A percentile compares a stretch with the other conserved stretches of the same genome.
Evolutionary conservation across 2,797 vertebrate species (phyloP).

Genomic region (Argya squamiceps): DNA sequence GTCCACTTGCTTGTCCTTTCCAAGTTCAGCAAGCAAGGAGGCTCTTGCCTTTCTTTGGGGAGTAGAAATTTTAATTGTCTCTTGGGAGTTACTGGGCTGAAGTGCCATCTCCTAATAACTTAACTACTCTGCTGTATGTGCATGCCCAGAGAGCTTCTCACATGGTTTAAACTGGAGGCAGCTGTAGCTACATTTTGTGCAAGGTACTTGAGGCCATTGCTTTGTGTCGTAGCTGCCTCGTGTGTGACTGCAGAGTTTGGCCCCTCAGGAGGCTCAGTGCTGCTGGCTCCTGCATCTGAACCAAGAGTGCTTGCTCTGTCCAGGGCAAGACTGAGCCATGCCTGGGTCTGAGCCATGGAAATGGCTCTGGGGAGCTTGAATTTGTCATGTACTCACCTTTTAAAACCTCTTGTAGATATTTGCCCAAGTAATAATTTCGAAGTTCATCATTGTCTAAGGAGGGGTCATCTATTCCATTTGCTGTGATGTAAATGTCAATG

Average conservation of each 20-base stretch:
- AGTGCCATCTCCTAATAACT: neutral
- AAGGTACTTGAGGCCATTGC: neutral
- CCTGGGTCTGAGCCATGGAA: neutral
- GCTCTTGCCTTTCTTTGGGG: neutral
- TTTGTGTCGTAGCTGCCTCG: neutral
- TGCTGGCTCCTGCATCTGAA: neutral
- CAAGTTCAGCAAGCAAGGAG: neutral
- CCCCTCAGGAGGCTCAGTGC: neutral
- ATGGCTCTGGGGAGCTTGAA: neutral
- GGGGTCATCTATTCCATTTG: conserved; percentile 89
- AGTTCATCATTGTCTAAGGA: conserved; percentile 82
- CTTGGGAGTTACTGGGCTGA: neutral
- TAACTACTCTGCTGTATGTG: neutral
- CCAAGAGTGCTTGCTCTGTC: neutral
- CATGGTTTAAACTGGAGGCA: neutral
- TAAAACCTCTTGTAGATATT: conserved; percentile 88
- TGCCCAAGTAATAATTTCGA: conserved; percentile 85
- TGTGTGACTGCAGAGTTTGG: neutral
- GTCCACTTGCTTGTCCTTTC: neutral
- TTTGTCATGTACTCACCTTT: conserved; percentile 82
- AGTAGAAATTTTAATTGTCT: neutral
- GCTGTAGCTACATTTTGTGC: rapidly evolving
- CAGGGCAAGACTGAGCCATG: neutral
- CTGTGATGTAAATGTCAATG: conserved; percentile 86
- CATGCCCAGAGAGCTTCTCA: neutral